Percentiles rank a stretch among this genome's conserved stretches.
Evolutionary conservation across 2,113 vertebrate species (phyloP).

Genomic region (Megaptera novaeangliae): DNA sequence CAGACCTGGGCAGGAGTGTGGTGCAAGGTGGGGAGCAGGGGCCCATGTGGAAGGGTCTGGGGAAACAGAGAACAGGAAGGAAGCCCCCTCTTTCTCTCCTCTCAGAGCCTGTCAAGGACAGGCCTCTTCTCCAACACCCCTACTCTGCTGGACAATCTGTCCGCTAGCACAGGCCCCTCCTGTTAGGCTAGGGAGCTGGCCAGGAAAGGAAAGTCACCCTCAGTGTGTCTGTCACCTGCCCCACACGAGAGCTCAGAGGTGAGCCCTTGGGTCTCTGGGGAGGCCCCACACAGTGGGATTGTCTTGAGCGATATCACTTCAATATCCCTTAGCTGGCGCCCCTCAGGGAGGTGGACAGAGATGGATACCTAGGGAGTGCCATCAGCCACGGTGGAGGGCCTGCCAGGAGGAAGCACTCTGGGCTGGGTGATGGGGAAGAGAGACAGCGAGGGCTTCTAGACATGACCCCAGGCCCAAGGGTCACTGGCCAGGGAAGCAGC

Average conservation of each 20-base stretch:
- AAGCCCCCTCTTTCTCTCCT: neutral
- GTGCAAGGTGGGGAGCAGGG: neutral
- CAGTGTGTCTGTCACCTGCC: neutral
- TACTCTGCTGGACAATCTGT: neutral
- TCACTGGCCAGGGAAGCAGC: neutral
- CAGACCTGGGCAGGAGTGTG: neutral
- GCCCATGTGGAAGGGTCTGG: neutral
- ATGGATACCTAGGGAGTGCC: fast-evolving
- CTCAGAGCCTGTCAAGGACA: neutral
- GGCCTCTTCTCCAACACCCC: neutral
- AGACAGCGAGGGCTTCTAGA: neutral
- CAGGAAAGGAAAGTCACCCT: neutral
- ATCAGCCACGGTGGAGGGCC: neutral
- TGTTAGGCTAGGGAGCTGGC: neutral
- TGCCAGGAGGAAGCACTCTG: neutral
- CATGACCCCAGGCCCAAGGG: neutral
- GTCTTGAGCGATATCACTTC: neutral
- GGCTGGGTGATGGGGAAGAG: neutral
- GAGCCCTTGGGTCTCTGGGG: neutral
- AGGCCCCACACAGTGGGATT: neutral
- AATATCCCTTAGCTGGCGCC: too few relatives aligned
- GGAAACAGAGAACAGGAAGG: neutral
- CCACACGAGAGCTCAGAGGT: neutral
- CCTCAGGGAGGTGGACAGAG: neutral
- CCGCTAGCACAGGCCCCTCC: neutral